Conservation (phyloP, 2,113 vertebrate species). For the Rhabdomys dilectus region DNA sequence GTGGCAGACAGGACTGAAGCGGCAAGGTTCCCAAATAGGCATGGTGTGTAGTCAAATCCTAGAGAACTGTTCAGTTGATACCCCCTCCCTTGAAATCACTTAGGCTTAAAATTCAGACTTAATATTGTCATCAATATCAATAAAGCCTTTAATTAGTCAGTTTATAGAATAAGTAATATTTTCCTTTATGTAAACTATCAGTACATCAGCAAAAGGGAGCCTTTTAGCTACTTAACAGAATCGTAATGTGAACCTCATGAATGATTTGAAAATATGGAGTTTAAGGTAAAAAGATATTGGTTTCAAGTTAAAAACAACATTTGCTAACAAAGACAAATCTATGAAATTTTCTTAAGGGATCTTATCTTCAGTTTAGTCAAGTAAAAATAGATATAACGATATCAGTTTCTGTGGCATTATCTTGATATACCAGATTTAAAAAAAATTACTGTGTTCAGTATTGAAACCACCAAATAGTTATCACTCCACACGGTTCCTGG, state of each 20-base stretch:
- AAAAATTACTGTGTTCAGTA: background rate
- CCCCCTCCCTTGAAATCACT: background rate
- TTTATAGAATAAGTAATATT: background rate
- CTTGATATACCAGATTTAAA: constrained; percentile 4
- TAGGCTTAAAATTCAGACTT: background rate
- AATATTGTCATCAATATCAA: background rate
- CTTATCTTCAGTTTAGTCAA: constrained; percentile 19
- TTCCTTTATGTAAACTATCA: background rate
- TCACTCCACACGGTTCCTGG: background rate
- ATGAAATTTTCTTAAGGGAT: background rate
- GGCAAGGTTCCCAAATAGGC: background rate
- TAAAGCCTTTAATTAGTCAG: background rate
- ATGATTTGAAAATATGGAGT: background rate
- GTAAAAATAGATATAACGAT: background rate
- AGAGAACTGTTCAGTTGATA: background rate
- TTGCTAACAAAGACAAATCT: background rate
- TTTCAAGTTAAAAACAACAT: constrained; percentile 46
- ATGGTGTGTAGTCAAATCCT: background rate
- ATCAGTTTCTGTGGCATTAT: background rate
- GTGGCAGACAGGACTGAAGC: background rate
- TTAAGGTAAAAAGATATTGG: background rate
- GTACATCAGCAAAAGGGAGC: background rate
- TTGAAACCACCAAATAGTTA: background rate
- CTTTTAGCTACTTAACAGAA: background rate
- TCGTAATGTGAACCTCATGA: background rate